Conservation (phyloP, 2,888 invertebrate species). For the Diarsia rubi region DNA sequence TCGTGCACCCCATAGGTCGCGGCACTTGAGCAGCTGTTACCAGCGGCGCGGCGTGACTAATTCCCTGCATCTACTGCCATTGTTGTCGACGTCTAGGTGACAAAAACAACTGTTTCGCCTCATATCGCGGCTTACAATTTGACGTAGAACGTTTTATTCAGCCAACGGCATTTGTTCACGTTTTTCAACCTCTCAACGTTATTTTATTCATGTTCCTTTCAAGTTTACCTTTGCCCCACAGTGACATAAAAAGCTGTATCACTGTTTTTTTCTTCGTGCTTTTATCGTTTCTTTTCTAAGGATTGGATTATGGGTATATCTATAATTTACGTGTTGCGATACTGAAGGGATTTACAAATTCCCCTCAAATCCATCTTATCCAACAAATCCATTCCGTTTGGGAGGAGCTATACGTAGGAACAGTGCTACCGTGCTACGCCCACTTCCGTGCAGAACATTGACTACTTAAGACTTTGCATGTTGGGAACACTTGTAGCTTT, state of each 20-base stretch:
- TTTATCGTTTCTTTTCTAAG: constrained; percentile 50
- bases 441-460: constrained; percentile 36
- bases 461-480: constrained; percentile 42
- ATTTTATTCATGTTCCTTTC: constrained; percentile 71
- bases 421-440: constrained; percentile 35
- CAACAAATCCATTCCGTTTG: constrained; percentile 56
- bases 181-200: constrained; percentile 64
- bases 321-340: constrained; percentile 47
- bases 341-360: constrained; percentile 56
- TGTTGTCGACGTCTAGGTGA: constrained; percentile 69
- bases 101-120: constrained; percentile 74
- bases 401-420: constrained; percentile 19
- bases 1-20: constrained; percentile 59
- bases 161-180: constrained; percentile 69
- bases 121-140: constrained; percentile 72
- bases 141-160: constrained; percentile 71
- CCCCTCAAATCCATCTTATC: constrained; percentile 41
- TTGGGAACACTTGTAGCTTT: constrained; percentile 58
- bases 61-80: constrained; percentile 70
- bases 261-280: constrained; percentile 41
- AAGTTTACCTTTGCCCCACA: constrained; percentile 61
- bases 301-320: constrained; percentile 49
- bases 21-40: constrained; percentile 65
- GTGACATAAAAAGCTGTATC: constrained; percentile 64
- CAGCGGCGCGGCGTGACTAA: constrained; percentile 69